Evolutionary conservation across 30 jellyfish, hydroid and myxozoan genomes (phyloP).

Genomic region (Aurelia sp.): DNA sequence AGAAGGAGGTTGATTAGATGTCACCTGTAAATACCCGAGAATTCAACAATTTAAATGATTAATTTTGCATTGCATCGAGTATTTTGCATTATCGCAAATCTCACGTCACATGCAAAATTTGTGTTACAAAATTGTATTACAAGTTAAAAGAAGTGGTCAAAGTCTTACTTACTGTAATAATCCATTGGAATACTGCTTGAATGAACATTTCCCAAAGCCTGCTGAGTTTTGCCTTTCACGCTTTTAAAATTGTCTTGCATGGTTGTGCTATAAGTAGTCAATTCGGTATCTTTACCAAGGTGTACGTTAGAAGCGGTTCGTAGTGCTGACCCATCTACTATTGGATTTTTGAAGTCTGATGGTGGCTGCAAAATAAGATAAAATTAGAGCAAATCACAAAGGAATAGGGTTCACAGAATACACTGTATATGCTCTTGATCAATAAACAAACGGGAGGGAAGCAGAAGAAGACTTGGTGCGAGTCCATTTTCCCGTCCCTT

Average conservation of each 20-base stretch:
- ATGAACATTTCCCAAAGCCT: conserved; percentile 50
- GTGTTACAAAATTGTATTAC: not conserved
- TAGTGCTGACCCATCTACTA: conserved; percentile 66
- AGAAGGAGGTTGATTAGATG: too few species aligned
- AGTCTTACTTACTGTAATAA: conserved; percentile 47
- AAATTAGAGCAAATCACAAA: too few species aligned
- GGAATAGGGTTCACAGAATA: too few species aligned
- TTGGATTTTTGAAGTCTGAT: conserved; percentile 43
- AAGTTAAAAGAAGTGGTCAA: not conserved
- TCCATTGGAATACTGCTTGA: conserved; percentile 74
- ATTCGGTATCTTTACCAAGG: conserved; percentile 61
- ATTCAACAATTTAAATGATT: too few species aligned
- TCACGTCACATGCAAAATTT: not conserved
- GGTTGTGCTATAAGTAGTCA: conserved; percentile 63
- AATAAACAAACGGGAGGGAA: too few species aligned
- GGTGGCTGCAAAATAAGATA: conserved; percentile 68
- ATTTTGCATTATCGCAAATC: too few species aligned
- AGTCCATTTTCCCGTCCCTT: too few species aligned
- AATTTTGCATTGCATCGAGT: too few species aligned
- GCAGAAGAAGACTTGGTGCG: too few species aligned
- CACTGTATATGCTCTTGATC: too few species aligned
- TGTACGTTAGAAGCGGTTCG: conserved; percentile 79
- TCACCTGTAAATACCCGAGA: too few species aligned
- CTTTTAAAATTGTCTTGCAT: conserved; percentile 54
- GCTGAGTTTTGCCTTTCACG: conserved; percentile 2